Evolutionary conservation across 2,797 vertebrate genomes (phyloP), one percentile per base, ranked within the genome.

Genomic region (Coccyzus lansbergi): DNA sequence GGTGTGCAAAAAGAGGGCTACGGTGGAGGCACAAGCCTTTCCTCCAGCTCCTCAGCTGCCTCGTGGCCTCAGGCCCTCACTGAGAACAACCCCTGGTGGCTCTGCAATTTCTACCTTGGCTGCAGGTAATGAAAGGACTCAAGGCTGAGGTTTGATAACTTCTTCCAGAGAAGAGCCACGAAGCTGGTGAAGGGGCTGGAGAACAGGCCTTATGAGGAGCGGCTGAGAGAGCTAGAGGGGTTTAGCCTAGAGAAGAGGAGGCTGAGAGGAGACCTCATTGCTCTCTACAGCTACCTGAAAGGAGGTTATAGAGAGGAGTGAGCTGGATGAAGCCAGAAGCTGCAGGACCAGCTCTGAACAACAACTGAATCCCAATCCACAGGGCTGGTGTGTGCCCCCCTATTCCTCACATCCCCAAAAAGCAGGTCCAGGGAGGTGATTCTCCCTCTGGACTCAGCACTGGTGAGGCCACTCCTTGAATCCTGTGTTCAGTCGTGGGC

Each of bases 351-450:
- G 0, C 38, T 67, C 22, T 0, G 3, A 80, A 51, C 24, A 56
- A 24, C 29, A 15, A 7, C 59, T 2, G 1, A 71, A 17, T 3
- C 75, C 33, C 0, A 0, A 26, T 16, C 51, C 52, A 14, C 0
- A 0, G 20, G 5, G 19, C 4, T 1, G 2, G 18, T 0, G 0
- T 0, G 5, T 44, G 44, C 2, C 33, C 63, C 0, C 0, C 4
- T 49, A 12, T 9, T 46, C 16, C 10, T 38, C 3, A 0, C 3
- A 0, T 15, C 49, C 19, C 0, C 3, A 8, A 7, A 31, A n/a
- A 56, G 11, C 44, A 38, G 38, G n/a, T n/a, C 34, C 0, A 1
- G 64, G 12, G n/a, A n/a, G n/a, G n/a, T n/a, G n/a, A n/a, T n/a
- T n/a, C n/a, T n/a, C n/a, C n/a, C n/a, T n/a, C n/a, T n/a, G n/a